Percentiles rank a stretch among this genome's conserved stretches.
phyloP scores from a whole-genome alignment of 1,140 invertebrate genomes.

The Zophobas atratus region DNA sequence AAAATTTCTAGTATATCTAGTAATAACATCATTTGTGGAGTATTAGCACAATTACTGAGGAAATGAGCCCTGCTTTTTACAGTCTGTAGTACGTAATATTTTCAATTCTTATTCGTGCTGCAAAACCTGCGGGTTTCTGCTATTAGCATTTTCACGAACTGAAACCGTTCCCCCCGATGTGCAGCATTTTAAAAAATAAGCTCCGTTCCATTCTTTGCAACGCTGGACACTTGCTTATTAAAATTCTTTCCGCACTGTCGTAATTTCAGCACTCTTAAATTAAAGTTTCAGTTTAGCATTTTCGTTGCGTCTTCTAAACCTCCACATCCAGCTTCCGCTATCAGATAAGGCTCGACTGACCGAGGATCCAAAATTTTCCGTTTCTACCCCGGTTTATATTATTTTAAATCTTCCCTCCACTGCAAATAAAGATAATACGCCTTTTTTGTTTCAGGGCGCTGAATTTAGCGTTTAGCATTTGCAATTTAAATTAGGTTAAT shows the following conservation, averaged over 20 bases:
- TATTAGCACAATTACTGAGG: too few species aligned
- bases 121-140: too few species aligned
- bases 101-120: too few species aligned
- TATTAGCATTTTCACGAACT: too few species aligned
- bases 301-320: not conserved
- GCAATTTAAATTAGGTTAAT: slow-evolving; percentile 36
- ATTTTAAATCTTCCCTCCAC: too few species aligned
- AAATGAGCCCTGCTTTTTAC: too few species aligned
- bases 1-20: too few species aligned
- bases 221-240: slow-evolving; percentile 12
- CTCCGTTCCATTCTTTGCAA: not conserved
- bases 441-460: slow-evolving; percentile 6
- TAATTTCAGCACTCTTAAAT: slow-evolving; percentile 10
- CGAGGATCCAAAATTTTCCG: too few species aligned
- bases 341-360: not conserved
- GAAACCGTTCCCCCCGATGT: not conserved
- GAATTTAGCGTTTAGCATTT: slow-evolving; percentile 9
- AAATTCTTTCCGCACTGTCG: slow-evolving; percentile 21
- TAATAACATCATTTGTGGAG: too few species aligned
- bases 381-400: too few species aligned
- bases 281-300: not conserved
- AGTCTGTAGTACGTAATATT: too few species aligned
- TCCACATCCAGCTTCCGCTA: not conserved
- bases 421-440: not conserved
- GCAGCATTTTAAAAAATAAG: not conserved